Evolutionary conservation across 2,797 vertebrate species (phyloP).

Genomic region (Sebastiscus tertius): DNA sequence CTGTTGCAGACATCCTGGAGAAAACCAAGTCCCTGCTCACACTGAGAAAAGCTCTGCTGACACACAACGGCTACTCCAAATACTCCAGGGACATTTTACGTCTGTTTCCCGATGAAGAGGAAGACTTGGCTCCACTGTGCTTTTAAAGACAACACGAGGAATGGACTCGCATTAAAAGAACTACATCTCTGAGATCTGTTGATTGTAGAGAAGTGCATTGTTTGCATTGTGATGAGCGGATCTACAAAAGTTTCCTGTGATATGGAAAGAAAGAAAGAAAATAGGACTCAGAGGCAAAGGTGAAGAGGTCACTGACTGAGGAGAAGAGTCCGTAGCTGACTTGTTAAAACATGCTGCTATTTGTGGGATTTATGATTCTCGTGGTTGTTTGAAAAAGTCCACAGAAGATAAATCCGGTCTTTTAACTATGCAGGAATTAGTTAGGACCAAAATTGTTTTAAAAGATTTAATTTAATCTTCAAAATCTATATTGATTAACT

Average conservation of each 20-base stretch:
- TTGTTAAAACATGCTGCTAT: slow-evolving; percentile 47
- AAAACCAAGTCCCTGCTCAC: slow-evolving; percentile 78
- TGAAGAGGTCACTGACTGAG: neutral
- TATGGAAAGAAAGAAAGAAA: slow-evolving; percentile 1
- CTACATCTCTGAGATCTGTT: neutral
- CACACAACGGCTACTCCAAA: slow-evolving; percentile 79
- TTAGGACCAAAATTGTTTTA: neutral
- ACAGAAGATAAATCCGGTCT: slow-evolving; percentile 1
- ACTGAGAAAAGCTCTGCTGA: slow-evolving; percentile 73
- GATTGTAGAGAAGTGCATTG: slow-evolving; percentile 12
- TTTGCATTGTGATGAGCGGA: slow-evolving; percentile 9
- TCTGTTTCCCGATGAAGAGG: slow-evolving; percentile 72
- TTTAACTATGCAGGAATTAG: slow-evolving; percentile 40
- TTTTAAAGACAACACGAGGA: slow-evolving; percentile 44
- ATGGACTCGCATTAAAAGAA: neutral
- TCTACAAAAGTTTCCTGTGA: neutral
- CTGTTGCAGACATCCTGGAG: slow-evolving; percentile 75
- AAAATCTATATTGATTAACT: slow-evolving; percentile 3
- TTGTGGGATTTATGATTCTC: slow-evolving; percentile 23
- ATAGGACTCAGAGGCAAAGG: neutral
- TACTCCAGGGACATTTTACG: slow-evolving; percentile 78
- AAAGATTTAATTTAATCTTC: neutral
- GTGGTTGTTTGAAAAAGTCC: neutral
- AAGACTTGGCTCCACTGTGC: slow-evolving; percentile 76
- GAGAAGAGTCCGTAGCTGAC: neutral